Conservation (phyloP, 2,888 invertebrate species). For the Oscheius myriophilus region DNA sequence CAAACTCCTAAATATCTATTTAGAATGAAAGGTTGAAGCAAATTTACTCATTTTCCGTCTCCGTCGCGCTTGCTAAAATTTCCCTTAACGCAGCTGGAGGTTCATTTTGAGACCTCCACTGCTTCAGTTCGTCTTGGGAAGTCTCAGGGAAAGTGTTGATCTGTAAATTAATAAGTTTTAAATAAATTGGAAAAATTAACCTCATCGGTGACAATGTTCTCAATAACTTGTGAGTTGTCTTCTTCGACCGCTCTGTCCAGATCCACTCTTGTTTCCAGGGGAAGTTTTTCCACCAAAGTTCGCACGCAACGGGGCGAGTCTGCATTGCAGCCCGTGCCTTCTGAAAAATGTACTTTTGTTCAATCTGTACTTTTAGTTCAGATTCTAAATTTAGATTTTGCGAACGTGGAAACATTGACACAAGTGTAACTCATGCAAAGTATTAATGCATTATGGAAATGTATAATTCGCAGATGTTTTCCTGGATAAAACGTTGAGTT, state of each 20-base stretch:
- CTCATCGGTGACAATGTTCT: conserved; percentile 21
- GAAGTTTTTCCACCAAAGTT: conserved; percentile 41
- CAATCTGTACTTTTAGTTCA: not conserved
- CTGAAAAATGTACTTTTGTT: not conserved
- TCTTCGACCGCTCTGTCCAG: conserved; percentile 47
- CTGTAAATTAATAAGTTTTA: conserved; percentile 8
- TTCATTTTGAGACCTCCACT: conserved; percentile 40
- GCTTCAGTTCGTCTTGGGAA: conserved; percentile 29
- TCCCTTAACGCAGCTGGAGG: conserved; percentile 39
- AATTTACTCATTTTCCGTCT: conserved; percentile 24
- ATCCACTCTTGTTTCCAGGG: conserved; percentile 44
- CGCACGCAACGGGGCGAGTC: conserved; percentile 46
- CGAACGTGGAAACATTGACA: too few relatives aligned
- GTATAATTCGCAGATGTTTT: too few relatives aligned
- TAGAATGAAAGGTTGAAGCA: not conserved
- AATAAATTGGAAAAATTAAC: not conserved
- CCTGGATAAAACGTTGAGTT: too few relatives aligned
- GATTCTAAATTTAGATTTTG: not conserved
- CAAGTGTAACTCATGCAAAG: too few relatives aligned
- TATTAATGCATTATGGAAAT: too few relatives aligned
- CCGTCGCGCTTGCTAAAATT: conserved; percentile 23
- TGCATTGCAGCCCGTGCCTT: conserved; percentile 39
- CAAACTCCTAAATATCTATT: conserved; percentile 37
- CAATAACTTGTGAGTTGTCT: conserved; percentile 32
- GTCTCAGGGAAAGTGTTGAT: conserved; percentile 20